These are phyloP conservation scores for Agelastica alni DNA, from an alignment of 2,888 invertebrate species.

Conservation along the genomic window DNA sequence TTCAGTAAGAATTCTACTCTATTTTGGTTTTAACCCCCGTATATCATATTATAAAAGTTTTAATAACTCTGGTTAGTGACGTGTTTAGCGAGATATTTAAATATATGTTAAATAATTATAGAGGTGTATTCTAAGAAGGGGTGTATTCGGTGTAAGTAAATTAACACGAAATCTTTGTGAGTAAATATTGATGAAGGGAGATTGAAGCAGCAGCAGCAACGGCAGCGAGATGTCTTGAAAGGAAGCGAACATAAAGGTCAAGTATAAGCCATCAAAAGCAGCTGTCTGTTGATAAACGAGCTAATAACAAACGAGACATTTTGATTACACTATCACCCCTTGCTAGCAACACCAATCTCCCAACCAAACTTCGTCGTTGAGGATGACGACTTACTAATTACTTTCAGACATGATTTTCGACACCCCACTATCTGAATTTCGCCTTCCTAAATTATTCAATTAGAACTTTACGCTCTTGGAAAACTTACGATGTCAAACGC, in stretches of 20 bases:
- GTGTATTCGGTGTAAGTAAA: neutral
- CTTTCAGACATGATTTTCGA: slow-evolving; percentile 28
- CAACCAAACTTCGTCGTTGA: slow-evolving; percentile 25
- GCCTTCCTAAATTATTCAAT: slow-evolving; percentile 9
- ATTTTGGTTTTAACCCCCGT: too few species aligned
- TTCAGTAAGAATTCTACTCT: too few species aligned
- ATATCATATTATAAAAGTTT: too few species aligned
- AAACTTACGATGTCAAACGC: too few species aligned
- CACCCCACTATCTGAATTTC: slow-evolving; percentile 25
- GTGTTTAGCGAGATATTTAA: too few species aligned
- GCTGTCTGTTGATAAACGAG: slow-evolving; percentile 59
- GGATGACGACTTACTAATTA: slow-evolving; percentile 35
- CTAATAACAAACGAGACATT: slow-evolving; percentile 56
- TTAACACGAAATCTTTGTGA: neutral
- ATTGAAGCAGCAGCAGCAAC: slow-evolving; percentile 1
- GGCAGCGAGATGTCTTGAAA: slow-evolving; percentile 6
- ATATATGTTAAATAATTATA: neutral
- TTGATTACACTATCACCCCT: slow-evolving; percentile 43
- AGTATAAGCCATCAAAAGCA: slow-evolving; percentile 57
- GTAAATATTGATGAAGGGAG: slow-evolving; percentile 3
- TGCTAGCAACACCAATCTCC: slow-evolving; percentile 26
- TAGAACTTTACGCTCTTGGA: neutral
- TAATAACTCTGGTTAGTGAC: too few species aligned
- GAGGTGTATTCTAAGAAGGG: neutral
- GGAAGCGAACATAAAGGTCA: slow-evolving; percentile 42